These are phyloP conservation scores for Agrypnia vestita DNA, from an alignment of 1,140 invertebrate genomes.

Conservation along the genomic window DNA sequence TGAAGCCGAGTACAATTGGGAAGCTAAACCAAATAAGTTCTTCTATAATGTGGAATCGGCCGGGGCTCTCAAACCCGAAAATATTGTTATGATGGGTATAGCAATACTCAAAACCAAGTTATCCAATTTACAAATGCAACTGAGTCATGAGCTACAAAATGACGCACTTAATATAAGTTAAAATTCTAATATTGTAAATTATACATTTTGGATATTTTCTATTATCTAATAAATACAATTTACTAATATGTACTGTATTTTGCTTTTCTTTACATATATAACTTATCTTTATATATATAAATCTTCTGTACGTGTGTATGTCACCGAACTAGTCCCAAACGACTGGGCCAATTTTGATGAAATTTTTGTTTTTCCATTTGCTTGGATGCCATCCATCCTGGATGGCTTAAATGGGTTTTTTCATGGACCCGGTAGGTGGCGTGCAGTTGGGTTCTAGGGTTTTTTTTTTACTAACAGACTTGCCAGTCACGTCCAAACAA, in stretches of 20 bases:
- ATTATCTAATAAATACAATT: conserved; percentile 22
- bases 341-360: too few species aligned
- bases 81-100: conserved; percentile 96
- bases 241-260: not conserved
- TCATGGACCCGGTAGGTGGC: too few species aligned
- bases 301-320: not conserved
- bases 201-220: not conserved
- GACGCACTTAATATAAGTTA: conserved; percentile 84
- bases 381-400: too few species aligned
- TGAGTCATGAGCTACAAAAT: conserved; percentile 90
- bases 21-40: conserved; percentile 97
- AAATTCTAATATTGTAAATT: conserved; percentile 8
- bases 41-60: conserved; percentile 97
- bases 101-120: conserved; percentile 96
- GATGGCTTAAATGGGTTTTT: too few species aligned
- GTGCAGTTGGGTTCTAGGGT: too few species aligned
- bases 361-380: too few species aligned
- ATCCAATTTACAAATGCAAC: conserved; percentile 93
- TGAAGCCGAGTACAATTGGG: conserved; percentile 94
- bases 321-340: too few species aligned
- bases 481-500: too few species aligned
- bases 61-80: conserved; percentile 95
- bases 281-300: too few species aligned
- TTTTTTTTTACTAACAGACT: too few species aligned
- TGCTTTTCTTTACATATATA: too few species aligned